Percentiles rank a stretch among this genome's conserved stretches.
phyloP scores from a whole-genome alignment of 2,113 vertebrate species.

The Cygnus buccinator region DNA sequence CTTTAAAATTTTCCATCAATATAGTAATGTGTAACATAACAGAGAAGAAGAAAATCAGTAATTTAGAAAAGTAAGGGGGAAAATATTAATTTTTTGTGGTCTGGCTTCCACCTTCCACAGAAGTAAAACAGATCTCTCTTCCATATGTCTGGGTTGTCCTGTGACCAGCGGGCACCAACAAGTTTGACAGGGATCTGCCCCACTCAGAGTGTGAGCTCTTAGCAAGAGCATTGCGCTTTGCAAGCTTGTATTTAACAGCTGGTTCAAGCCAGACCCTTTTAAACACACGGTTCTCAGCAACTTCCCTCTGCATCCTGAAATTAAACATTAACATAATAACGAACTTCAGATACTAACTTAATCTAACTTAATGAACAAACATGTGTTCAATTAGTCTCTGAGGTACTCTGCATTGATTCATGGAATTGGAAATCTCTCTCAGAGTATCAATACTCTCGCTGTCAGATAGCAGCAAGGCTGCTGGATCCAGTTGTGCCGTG shows the following conservation, averaged over 20 bases:
- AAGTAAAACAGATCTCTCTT: neutral
- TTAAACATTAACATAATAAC: slow-evolving; percentile 64
- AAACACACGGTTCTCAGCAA: slow-evolving; percentile 24
- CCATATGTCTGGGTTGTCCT: neutral
- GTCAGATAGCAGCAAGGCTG: slow-evolving; percentile 11
- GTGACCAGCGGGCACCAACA: neutral
- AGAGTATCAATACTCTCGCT: slow-evolving; percentile 41
- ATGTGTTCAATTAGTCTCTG: slow-evolving; percentile 38
- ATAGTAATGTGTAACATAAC: neutral
- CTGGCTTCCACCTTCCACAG: neutral
- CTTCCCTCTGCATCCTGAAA: slow-evolving; percentile 36
- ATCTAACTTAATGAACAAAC: slow-evolving; percentile 54
- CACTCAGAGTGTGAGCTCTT: neutral
- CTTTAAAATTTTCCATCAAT: neutral
- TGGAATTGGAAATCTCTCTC: slow-evolving; percentile 46
- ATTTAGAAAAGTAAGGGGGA: neutral
- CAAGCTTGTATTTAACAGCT: neutral
- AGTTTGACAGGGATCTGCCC: slow-evolving; percentile 32
- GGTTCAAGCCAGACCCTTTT: slow-evolving; percentile 36
- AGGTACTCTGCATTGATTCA: slow-evolving; percentile 20
- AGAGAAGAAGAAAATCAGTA: neutral
- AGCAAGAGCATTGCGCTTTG: neutral
- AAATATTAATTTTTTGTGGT: neutral
- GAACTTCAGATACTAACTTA: slow-evolving; percentile 52
- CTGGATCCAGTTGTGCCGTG: neutral